A percentile compares a stretch with the other conserved stretches of the same genome.
phyloP scores from a whole-genome alignment of 2,888 invertebrate genomes.

The Drosophila mercatorum region DNA sequence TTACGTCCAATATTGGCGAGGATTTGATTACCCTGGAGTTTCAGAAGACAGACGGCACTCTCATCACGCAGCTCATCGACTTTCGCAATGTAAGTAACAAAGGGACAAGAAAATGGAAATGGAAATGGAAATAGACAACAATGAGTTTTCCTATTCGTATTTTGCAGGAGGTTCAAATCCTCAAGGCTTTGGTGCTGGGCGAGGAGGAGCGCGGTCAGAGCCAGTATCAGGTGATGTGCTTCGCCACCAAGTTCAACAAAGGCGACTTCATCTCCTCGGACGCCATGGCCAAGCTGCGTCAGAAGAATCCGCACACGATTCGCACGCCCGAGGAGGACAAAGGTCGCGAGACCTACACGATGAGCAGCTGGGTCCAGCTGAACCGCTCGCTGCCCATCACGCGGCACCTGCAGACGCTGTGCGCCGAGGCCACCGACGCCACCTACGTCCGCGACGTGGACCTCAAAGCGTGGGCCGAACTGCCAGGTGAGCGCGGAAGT shows the following conservation, averaged over 20 bases:
- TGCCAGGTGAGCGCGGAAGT: slow-evolving; percentile 90
- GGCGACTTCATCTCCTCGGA: slow-evolving; percentile 98
- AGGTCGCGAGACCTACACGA: slow-evolving; percentile 92
- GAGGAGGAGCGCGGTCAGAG: slow-evolving; percentile 96
- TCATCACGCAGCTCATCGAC: slow-evolving; percentile 96
- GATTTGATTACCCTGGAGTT: slow-evolving; percentile 96
- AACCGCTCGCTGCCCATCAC: slow-evolving; percentile 89
- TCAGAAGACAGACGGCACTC: slow-evolving; percentile 95
- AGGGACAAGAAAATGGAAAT: background rate
- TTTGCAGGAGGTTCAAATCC: slow-evolving; percentile 94
- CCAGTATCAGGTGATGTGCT: slow-evolving; percentile 95
- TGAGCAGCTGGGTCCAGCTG: slow-evolving; percentile 92
- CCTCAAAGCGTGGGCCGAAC: slow-evolving; percentile 91
- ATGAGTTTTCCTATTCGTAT: background rate
- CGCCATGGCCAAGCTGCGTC: slow-evolving; percentile 97
- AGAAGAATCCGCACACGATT: slow-evolving; percentile 94
- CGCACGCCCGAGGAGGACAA: slow-evolving; percentile 95
- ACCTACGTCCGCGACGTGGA: slow-evolving; percentile 92
- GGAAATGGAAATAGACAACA: background rate
- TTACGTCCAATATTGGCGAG: slow-evolving; percentile 95
- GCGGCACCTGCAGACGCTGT: slow-evolving; percentile 90
- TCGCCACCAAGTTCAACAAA: slow-evolving; percentile 94
- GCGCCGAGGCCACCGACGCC: slow-evolving; percentile 90
- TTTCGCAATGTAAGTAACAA: slow-evolving; percentile 92
- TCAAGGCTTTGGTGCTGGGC: slow-evolving; percentile 94